These are phyloP conservation scores for Nomia melanderi DNA, from an alignment of 1,140 invertebrate species.

Conservation along the genomic window DNA sequence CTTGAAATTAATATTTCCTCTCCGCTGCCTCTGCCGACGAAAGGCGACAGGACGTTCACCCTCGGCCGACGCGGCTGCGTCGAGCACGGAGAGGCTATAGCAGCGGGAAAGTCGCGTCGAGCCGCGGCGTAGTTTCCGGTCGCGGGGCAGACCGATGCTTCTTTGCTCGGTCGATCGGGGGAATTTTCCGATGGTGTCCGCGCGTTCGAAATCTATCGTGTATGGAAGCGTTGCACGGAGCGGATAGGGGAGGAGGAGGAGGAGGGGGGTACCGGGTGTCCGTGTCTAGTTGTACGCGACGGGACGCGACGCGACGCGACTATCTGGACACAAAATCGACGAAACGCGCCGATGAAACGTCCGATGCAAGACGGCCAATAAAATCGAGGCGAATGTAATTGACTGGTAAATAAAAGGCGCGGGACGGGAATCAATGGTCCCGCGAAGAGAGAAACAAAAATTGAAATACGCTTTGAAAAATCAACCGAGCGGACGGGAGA, in stretches of 20 bases:
- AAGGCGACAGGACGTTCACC: slow-evolving; percentile 62
- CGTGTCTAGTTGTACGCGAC: too few relatives aligned
- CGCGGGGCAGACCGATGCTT: not conserved
- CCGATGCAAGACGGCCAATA: slow-evolving; percentile 52
- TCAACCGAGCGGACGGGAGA: slow-evolving; percentile 57
- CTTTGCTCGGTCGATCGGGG: slow-evolving; percentile 3
- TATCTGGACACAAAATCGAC: slow-evolving; percentile 46
- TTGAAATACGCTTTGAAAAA: slow-evolving; percentile 61
- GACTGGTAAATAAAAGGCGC: slow-evolving; percentile 57
- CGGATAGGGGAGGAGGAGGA: too few relatives aligned
- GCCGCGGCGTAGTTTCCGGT: slow-evolving; percentile 5
- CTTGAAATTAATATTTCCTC: slow-evolving; percentile 67
- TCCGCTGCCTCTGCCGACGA: slow-evolving; percentile 52
- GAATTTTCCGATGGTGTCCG: slow-evolving; percentile 24
- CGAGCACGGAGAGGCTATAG: not conserved
- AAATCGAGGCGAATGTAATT: slow-evolving; percentile 47
- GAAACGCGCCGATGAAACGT: slow-evolving; percentile 52
- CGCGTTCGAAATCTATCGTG: too few relatives aligned
- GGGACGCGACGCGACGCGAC: not conserved
- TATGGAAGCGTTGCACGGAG: not conserved
- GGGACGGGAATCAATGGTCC: slow-evolving; percentile 51
- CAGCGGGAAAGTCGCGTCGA: slow-evolving; percentile 5
- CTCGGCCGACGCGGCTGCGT: not conserved
- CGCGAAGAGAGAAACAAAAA: slow-evolving; percentile 55
- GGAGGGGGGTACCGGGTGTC: too few relatives aligned